Evolutionary conservation across 2,113 vertebrate genomes (phyloP).

Genomic region (Alouatta palliata): DNA sequence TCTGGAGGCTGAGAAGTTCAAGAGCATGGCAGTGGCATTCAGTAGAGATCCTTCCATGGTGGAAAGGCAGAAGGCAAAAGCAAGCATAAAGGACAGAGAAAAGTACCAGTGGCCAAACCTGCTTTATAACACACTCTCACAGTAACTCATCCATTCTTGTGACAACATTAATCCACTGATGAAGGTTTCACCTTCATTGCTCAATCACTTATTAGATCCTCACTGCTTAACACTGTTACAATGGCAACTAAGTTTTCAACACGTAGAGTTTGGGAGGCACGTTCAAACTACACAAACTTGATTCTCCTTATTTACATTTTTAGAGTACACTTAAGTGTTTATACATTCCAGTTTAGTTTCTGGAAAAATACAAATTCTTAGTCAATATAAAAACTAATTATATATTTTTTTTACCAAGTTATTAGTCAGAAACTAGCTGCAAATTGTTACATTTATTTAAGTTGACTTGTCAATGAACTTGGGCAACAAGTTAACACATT

Average conservation of each 20-base stretch:
- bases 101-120: neutral
- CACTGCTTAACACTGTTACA: neutral
- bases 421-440: neutral
- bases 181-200: neutral
- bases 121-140: neutral
- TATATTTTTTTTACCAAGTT: neutral
- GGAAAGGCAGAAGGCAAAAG: neutral
- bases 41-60: neutral
- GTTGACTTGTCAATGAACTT: neutral
- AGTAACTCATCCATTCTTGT: neutral
- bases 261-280: neutral
- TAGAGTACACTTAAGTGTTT: neutral
- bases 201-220: neutral
- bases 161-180: neutral
- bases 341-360: neutral
- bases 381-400: neutral
- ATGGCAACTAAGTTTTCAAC: neutral
- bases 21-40: neutral
- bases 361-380: neutral
- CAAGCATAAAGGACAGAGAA: neutral
- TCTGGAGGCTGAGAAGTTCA: neutral
- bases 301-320: neutral
- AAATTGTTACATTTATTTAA: neutral
- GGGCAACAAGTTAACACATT: neutral
- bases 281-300: neutral